Evolutionary conservation across 2,888 invertebrate genomes (phyloP).

Genomic region (Brachyopa scutellaris): DNA sequence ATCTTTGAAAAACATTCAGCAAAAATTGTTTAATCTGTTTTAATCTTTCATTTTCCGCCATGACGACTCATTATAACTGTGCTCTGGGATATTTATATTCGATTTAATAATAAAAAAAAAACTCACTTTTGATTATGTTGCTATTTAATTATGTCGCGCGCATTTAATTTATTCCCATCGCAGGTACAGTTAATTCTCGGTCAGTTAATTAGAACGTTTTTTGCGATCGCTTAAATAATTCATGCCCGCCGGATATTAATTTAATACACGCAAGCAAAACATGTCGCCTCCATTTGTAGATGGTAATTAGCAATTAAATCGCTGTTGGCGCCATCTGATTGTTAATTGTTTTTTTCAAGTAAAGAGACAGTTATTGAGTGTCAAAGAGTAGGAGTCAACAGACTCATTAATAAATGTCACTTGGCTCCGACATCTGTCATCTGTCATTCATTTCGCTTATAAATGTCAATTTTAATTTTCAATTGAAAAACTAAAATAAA

Average conservation of each 20-base stretch:
- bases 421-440: slow-evolving; percentile 19
- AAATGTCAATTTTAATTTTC: slow-evolving; percentile 44
- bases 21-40: too few relatives aligned
- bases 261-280: slow-evolving; percentile 18
- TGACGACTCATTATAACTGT: slow-evolving; percentile 23
- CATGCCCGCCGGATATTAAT: slow-evolving; percentile 1
- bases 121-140: slow-evolving; percentile 28
- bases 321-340: background rate
- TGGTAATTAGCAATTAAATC: slow-evolving; percentile 46
- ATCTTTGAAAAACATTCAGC: too few relatives aligned
- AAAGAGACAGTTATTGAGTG: too few relatives aligned
- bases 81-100: slow-evolving; percentile 5
- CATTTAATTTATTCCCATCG: slow-evolving; percentile 23
- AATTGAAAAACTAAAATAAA: slow-evolving; percentile 5
- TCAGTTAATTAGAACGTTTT: slow-evolving; percentile 42
- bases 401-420: slow-evolving; percentile 35
- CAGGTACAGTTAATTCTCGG: slow-evolving; percentile 30
- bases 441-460: slow-evolving; percentile 31
- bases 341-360: background rate
- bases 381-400: background rate
- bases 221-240: slow-evolving; percentile 43
- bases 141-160: slow-evolving; percentile 13
- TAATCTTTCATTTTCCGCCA: too few relatives aligned
- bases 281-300: slow-evolving; percentile 35
- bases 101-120: slow-evolving; percentile 20